Percentiles rank a stretch among this genome's conserved stretches.
These are phyloP conservation scores for Tenthredo scrophulariae DNA, from an alignment of 2,888 invertebrate species.

Conservation along the genomic window DNA sequence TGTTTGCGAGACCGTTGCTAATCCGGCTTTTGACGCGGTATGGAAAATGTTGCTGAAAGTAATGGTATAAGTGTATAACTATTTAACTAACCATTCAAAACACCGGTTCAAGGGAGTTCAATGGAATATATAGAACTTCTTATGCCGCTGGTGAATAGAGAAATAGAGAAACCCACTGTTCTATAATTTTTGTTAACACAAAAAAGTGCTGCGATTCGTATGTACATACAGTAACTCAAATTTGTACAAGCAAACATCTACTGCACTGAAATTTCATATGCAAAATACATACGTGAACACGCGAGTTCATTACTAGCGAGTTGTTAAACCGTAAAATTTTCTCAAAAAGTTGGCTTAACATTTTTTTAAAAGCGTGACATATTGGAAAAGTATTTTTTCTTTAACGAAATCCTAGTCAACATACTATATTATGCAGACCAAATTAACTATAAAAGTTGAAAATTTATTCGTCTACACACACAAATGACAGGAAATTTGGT, in stretches of 20 bases:
- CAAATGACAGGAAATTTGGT: no score
- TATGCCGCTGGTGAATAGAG: background rate
- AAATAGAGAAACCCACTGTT: constrained; percentile 9
- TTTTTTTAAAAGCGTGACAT: no score
- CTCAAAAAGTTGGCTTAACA: no score
- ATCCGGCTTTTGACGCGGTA: background rate
- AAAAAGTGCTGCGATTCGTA: background rate
- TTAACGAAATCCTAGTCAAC: no score
- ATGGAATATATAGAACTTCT: background rate
- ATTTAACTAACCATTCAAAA: background rate
- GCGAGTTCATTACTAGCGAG: no score
- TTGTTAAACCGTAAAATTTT: no score
- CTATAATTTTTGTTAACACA: background rate
- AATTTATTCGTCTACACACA: no score
- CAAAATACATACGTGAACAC: no score
- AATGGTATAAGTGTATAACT: background rate
- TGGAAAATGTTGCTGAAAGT: constrained; percentile 6
- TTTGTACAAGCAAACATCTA: background rate
- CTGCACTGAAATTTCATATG: background rate
- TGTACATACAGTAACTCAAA: background rate
- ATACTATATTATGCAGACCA: no score
- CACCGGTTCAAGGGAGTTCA: constrained; percentile 43
- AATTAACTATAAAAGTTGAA: no score
- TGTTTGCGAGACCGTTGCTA: background rate
- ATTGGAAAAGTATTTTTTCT: no score